These are phyloP conservation scores for Drosophila histrio DNA, from an alignment of 2,888 invertebrate species.

Conservation along the genomic window DNA sequence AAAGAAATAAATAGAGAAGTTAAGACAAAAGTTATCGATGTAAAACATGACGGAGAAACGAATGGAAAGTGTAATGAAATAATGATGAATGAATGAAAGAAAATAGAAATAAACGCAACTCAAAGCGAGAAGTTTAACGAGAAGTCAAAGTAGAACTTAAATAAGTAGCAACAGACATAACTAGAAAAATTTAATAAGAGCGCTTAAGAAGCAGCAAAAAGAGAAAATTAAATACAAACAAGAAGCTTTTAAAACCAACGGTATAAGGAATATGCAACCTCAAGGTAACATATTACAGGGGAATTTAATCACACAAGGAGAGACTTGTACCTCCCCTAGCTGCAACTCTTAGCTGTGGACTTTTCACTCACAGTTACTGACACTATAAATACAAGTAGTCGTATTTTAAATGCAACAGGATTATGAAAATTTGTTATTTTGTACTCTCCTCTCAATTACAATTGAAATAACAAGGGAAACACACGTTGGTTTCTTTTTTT, in stretches of 20 bases:
- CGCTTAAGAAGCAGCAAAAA: no score
- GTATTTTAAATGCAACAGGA: slow-evolving; percentile 7
- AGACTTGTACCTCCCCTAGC: neutral
- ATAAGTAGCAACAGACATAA: neutral
- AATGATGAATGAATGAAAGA: neutral
- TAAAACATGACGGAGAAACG: neutral
- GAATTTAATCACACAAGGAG: neutral
- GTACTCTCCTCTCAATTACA: slow-evolving; percentile 2
- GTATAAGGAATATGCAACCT: no score
- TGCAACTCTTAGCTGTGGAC: neutral
- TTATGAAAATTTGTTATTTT: slow-evolving; percentile 4
- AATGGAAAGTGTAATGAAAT: neutral
- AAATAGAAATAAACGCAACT: neutral
- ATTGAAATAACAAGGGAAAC: neutral
- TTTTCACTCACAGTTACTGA: neutral
- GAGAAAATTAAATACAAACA: neutral
- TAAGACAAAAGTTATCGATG: neutral
- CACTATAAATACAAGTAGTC: neutral
- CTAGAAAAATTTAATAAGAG: no score
- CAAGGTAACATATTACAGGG: neutral
- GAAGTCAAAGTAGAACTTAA: neutral
- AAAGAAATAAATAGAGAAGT: neutral
- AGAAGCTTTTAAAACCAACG: neutral
- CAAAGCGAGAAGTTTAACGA: neutral
- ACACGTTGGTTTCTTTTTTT: neutral